Evolutionary conservation across 2,113 vertebrate genomes (phyloP).

Genomic region (Heterotis niloticus): DNA sequence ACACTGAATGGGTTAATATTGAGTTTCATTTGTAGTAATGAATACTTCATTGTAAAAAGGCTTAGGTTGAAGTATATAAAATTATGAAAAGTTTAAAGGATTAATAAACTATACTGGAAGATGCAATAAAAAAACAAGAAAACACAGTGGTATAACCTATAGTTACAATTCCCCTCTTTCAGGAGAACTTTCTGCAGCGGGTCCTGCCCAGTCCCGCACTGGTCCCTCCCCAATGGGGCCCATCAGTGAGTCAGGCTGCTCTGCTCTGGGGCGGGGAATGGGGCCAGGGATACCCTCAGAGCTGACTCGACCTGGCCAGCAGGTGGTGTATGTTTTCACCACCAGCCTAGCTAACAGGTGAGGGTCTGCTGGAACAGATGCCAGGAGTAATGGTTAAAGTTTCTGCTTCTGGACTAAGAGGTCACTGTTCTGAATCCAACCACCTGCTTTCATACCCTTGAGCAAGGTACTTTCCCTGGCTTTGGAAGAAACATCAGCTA

Average conservation of each 20-base stretch:
- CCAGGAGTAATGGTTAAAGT: no score
- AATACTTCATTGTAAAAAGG: no score
- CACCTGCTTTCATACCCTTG: no score
- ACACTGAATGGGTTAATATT: no score
- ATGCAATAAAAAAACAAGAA: neutral
- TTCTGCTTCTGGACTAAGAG: no score
- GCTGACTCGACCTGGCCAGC: constrained; percentile 66
- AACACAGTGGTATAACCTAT: neutral
- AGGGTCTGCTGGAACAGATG: constrained; percentile 46
- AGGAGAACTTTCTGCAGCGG: constrained; percentile 76
- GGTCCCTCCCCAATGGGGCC: constrained; percentile 70
- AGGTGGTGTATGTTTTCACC: constrained; percentile 93
- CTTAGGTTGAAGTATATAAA: no score
- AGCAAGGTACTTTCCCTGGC: no score
- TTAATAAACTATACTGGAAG: neutral
- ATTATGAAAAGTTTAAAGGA: no score
- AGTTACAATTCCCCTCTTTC: constrained; percentile 34
- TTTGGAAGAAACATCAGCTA: no score
- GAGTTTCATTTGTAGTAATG: no score
- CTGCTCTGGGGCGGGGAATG: constrained; percentile 58
- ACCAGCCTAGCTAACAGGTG: constrained; percentile 94
- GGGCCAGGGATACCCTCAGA: constrained; percentile 66
- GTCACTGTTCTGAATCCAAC: no score
- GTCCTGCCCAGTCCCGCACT: constrained; percentile 70
- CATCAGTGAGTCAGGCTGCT: constrained; percentile 62